Conservation (phyloP, 1,140 invertebrate genomes). For the Coboldia fuscipes region DNA sequence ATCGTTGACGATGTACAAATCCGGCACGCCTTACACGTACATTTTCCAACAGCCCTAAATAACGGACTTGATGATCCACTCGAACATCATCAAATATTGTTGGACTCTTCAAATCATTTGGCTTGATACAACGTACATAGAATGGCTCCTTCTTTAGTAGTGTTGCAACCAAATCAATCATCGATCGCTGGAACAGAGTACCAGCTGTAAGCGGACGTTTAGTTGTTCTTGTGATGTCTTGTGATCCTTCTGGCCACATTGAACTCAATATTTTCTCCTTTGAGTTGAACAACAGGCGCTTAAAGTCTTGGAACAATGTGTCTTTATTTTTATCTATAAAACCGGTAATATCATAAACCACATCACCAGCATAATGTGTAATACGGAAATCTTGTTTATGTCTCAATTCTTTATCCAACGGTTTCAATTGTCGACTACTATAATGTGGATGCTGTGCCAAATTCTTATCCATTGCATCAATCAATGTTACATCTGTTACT, state of each 20-base stretch:
- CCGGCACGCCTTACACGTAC: slow-evolving; percentile 82
- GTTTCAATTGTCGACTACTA: slow-evolving; percentile 62
- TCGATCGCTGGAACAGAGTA: slow-evolving; percentile 85
- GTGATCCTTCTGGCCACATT: slow-evolving; percentile 92
- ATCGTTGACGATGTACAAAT: slow-evolving; percentile 77
- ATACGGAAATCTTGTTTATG: slow-evolving; percentile 72
- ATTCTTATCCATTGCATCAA: slow-evolving; percentile 86
- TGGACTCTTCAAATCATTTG: slow-evolving; percentile 81
- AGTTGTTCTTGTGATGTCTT: slow-evolving; percentile 80
- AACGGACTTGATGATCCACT: slow-evolving; percentile 75
- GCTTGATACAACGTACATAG: slow-evolving; percentile 92
- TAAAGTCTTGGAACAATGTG: slow-evolving; percentile 88
- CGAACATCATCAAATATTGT: slow-evolving; percentile 37
- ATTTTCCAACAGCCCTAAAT: slow-evolving; percentile 82
- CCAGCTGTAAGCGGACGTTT: slow-evolving; percentile 84
- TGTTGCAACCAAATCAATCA: slow-evolving; percentile 73
- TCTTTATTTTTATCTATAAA: slow-evolving; percentile 96
- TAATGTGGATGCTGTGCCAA: slow-evolving; percentile 75
- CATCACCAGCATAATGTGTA: slow-evolving; percentile 89
- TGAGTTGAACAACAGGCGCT: slow-evolving; percentile 69
- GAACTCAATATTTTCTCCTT: slow-evolving; percentile 47
- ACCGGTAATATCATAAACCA: slow-evolving; percentile 70
- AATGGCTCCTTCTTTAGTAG: slow-evolving; percentile 83
- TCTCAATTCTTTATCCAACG: slow-evolving; percentile 55
- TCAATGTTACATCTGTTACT: slow-evolving; percentile 71